Conservation (phyloP, 2,113 vertebrate species). For the Petromus typicus region DNA sequence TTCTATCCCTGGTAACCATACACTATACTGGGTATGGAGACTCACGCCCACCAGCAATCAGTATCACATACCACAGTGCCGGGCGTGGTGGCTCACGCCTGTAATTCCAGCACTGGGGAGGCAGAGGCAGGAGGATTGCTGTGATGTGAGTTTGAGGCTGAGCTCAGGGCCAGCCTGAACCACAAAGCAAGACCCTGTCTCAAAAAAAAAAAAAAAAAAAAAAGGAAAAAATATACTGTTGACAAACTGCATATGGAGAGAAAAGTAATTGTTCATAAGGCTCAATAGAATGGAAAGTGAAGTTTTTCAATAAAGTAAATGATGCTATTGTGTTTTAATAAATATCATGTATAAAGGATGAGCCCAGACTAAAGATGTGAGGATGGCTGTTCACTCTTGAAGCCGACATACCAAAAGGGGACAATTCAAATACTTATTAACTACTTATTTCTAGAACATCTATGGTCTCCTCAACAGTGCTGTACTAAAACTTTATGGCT, state of each 20-base stretch:
- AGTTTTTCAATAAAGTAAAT: constrained; percentile 18
- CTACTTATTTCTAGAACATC: not conserved
- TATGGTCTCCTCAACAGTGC: not conserved
- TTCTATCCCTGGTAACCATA: no score
- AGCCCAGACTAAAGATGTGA: not conserved
- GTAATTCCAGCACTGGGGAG: no score
- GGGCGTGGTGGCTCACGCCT: no score
- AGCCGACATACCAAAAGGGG: not conserved
- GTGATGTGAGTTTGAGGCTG: no score
- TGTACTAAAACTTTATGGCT: not conserved
- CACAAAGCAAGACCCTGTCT: no score
- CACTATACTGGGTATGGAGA: no score
- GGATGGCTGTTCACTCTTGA: constrained; percentile 9
- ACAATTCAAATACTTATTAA: not conserved
- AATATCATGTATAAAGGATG: not conserved
- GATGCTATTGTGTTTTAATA: constrained; percentile 28
- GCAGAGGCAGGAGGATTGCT: no score
- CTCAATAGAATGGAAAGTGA: not conserved
- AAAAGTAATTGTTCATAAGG: constrained; percentile 41
- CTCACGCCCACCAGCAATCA: no score
- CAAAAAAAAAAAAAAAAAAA: no score
- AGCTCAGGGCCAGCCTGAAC: no score
- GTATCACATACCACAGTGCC: no score
- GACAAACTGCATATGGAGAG: not conserved
- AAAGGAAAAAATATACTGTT: no score